Evolutionary conservation across 1,140 invertebrate species (phyloP), one percentile per base, ranked within the genome.

Genomic region (Macrosteles quadrilineatus): DNA sequence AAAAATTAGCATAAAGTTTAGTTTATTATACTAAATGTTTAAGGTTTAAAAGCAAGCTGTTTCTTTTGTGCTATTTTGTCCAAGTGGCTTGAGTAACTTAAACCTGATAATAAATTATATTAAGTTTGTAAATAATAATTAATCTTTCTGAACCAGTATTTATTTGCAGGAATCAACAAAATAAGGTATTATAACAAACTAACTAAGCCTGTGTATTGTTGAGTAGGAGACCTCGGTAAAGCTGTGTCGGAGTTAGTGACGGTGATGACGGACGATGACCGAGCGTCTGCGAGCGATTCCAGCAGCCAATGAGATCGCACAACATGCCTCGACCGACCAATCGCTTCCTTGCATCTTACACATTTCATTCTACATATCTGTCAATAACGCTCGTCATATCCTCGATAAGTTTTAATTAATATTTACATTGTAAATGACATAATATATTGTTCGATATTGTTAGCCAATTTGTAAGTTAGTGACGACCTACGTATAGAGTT

Each of bases 191-290:
- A n/a, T n/a, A n/a, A n/a, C n/a, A n/a, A n/a, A n/a, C n/a, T n/a
- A n/a, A n/a, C n/a, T n/a, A n/a, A n/a, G n/a, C n/a, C n/a, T n/a
- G n/a, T n/a, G n/a, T n/a, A n/a, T n/a, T n/a, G n/a, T n/a, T n/a
- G n/a, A n/a, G n/a, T 81, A 87, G 92, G 90, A 79, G 92, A 95
- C 79, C 83, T 95, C 73, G 91, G 91, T 27, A 90, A 90, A 82
- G 92, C 91, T 69, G 91, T 96, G 59, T 91, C 92, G 77, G 88
- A 92, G 78, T 82, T 95, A 74, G 94, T 96, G 71, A 92, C 91
- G 67, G 91, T 93, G 40, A 95, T 96, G 87, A 92, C 90, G 63
- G 91, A 93, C 76, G 91, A 93, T 75, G 85, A 86, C 45, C 45
- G 65, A 55, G 70, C 65, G 66, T 67, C 66, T 57, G 32, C 68